phyloP scores from a whole-genome alignment of 2,888 invertebrate genomes.

The Lasioglossum morio region DNA sequence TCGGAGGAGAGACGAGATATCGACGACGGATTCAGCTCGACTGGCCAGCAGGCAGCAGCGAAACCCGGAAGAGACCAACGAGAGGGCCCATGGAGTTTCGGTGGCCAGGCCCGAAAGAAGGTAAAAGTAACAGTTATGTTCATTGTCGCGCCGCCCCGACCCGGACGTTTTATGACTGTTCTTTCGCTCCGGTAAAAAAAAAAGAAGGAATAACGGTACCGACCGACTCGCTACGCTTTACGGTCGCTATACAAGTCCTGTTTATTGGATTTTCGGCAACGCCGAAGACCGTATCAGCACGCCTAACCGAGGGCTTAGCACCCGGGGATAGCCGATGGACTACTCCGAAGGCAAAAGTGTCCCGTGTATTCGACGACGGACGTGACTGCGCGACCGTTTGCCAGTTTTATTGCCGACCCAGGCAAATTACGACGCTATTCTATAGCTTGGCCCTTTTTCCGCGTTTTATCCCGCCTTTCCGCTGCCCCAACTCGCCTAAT shows the following conservation, averaged over 20 bases:
- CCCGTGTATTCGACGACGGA: constrained; percentile 70
- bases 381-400: constrained; percentile 79
- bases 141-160: constrained; percentile 75
- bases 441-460: constrained; percentile 25
- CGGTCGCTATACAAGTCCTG: constrained; percentile 51
- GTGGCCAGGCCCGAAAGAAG: constrained; percentile 55
- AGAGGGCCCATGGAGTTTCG: constrained; percentile 35
- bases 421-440: constrained; percentile 75
- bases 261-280: constrained; percentile 66
- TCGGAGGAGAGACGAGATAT: constrained; percentile 56
- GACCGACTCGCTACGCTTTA: constrained; percentile 40
- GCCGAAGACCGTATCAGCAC: constrained; percentile 39
- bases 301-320: constrained; percentile 15
- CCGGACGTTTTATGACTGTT: constrained; percentile 78
- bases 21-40: constrained; percentile 67
- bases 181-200: constrained; percentile 64
- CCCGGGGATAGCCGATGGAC: background rate
- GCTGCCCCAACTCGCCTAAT: background rate
- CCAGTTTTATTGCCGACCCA: constrained; percentile 80
- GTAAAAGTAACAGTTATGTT: constrained; percentile 77
- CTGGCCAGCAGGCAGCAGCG: constrained; percentile 49
- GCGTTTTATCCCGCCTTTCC: constrained; percentile 1
- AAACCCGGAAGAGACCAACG: constrained; percentile 56
- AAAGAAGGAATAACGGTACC: constrained; percentile 79
- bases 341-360: constrained; percentile 45